Base-by-base conservation (phyloP, 2,888 invertebrate genomes). In the Camponotus fellah region DNA sequence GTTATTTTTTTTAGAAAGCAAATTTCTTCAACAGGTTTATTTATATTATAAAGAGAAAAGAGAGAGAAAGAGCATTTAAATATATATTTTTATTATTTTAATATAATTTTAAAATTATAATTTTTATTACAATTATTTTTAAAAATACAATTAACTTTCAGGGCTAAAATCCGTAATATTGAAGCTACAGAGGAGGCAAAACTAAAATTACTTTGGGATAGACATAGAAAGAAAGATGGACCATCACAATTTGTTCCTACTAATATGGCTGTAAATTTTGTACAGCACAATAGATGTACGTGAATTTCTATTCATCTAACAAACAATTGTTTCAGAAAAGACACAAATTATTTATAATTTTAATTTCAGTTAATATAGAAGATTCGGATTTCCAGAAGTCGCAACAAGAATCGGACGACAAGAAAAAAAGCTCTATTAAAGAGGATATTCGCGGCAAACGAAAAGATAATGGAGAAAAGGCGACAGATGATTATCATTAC, bases 101-200 rank as follows among this genome's bases (percentile, higher is more conserved):
- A 26, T 26, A 26, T 26, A 26, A n/a, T 43, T 12, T 34, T 46
- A 77, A 74, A 74, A 68, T 65, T 79, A 74, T 58, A 65, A 75
- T 62, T 77, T 68, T 85, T 85, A 71, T 34, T 14, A 3, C 17
- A 58, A 43, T 68, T 53, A 86, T 86, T 85, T 37, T 32, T 85
- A 37, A 26, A 10, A 66, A 34, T 1, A 8, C 12, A 66, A n/a
- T 56, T 66, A 6, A 66, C 37, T 76, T 93, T 93, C 91, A 97
- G 97, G 93, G 99, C 99, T 0, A 99, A 99, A 96, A 99, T 99
- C 87, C 97, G 97, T 93, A 99, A 99, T 94, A 99, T 99, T 90
- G 99, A 99, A 96, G 99, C 99, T 0, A 99, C 99, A 0, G 99
- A 99, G 95, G 99, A 99, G 93, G 99, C 99, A 0, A 99, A 99